Evolutionary conservation across 2,888 invertebrate genomes (phyloP).

Genomic region (Cheilosia scutellata): DNA sequence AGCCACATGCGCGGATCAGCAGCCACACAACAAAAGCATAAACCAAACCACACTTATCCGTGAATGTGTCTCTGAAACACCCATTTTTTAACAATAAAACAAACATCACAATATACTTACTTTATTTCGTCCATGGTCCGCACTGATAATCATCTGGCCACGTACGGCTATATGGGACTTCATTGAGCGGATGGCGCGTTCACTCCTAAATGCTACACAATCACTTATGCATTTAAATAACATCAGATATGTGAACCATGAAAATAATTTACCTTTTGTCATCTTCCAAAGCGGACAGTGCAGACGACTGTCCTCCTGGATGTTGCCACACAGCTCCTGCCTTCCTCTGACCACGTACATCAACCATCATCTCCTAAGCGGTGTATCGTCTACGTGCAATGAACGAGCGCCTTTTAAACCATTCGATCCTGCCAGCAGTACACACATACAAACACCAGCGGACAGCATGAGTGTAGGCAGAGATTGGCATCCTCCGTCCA

Average conservation of each 20-base stretch:
- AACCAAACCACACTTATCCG: background rate
- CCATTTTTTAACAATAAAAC: constrained; percentile 48
- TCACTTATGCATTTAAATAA: constrained; percentile 76
- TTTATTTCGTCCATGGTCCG: constrained; percentile 50
- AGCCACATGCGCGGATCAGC: constrained; percentile 4
- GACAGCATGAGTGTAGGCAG: constrained; percentile 59
- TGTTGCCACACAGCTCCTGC: constrained; percentile 61
- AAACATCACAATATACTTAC: constrained; percentile 48
- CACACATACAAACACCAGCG: constrained; percentile 1
- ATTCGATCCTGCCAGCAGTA: constrained; percentile 23
- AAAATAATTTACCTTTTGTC: constrained; percentile 75
- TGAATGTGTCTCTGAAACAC: constrained; percentile 6
- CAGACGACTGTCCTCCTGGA: constrained; percentile 24
- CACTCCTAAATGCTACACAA: constrained; percentile 71
- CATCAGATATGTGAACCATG: constrained; percentile 75
- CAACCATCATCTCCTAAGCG: constrained; percentile 63
- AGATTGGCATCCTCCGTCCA: constrained; percentile 74
- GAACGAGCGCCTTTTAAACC: constrained; percentile 42
- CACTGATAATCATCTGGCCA: constrained; percentile 60
- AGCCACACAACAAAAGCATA: background rate
- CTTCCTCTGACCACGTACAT: constrained; percentile 72
- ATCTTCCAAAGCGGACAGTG: constrained; percentile 56
- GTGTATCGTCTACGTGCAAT: constrained; percentile 1
- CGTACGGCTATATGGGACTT: constrained; percentile 49
- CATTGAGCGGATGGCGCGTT: constrained; percentile 59